Evolutionary conservation across 1,140 invertebrate species (phyloP).

Genomic region (Pogonus chalceus): DNA sequence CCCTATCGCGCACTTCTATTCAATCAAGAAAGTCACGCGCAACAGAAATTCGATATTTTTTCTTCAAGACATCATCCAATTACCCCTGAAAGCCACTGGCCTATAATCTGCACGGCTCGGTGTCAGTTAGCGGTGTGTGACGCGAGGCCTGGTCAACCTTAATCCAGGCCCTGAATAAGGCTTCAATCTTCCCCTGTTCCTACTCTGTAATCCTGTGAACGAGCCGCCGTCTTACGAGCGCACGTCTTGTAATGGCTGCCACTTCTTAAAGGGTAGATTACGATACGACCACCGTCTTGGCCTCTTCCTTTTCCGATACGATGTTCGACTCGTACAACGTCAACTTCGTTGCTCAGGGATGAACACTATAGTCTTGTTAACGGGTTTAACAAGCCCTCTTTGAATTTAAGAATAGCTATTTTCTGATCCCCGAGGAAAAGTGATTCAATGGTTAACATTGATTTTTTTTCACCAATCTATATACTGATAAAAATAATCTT

Average conservation of each 20-base stretch:
- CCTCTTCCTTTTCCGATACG: not conserved
- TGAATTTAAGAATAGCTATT: not conserved
- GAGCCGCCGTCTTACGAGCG: not conserved
- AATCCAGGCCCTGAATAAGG: not conserved
- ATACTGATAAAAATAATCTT: constrained; percentile 2
- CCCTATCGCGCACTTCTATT: not conserved
- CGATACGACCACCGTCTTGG: not conserved
- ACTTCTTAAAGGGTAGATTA: not conserved
- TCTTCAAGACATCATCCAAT: constrained; percentile 4
- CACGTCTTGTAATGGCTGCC: not conserved
- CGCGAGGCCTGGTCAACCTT: not conserved
- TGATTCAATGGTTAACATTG: not conserved
- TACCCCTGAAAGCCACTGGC: not conserved
- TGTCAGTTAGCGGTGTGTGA: constrained; percentile 3
- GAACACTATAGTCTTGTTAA: constrained; percentile 3
- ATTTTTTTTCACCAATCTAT: not conserved
- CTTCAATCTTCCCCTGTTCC: not conserved
- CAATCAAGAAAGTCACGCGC: not conserved
- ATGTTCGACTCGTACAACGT: not conserved
- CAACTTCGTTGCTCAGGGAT: not conserved
- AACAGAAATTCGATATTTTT: constrained; percentile 5
- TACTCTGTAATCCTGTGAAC: not conserved
- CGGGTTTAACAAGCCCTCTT: constrained; percentile 4
- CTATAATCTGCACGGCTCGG: constrained; percentile 3
- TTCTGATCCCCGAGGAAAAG: not conserved